Evolutionary conservation across 2,797 vertebrate species (phyloP).

Genomic region (Discoglossus pictus): DNA sequence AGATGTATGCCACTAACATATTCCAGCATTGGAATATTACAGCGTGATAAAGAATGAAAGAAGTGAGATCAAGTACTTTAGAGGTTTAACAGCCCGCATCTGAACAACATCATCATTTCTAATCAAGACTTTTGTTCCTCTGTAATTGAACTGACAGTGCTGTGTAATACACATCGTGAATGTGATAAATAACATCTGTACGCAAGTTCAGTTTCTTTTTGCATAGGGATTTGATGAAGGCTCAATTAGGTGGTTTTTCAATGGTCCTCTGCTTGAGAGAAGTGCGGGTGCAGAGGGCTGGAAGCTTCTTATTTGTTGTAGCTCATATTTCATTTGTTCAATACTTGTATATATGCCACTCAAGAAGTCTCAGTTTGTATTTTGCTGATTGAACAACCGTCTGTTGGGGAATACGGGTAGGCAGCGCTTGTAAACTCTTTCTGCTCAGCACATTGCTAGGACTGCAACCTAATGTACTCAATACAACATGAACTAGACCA

Average conservation of each 20-base stretch:
- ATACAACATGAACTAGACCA: too few species aligned
- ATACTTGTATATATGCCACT: slow-evolving; percentile 19
- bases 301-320: not conserved
- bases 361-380: slow-evolving; percentile 15
- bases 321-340: slow-evolving; percentile 23
- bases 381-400: slow-evolving; percentile 4
- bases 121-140: slow-evolving; percentile 50
- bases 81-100: slow-evolving; percentile 29
- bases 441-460: too few species aligned
- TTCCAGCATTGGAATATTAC: slow-evolving; percentile 13
- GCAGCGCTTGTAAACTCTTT: too few species aligned
- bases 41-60: slow-evolving; percentile 22
- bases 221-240: slow-evolving; percentile 39
- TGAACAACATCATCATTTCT: slow-evolving; percentile 49
- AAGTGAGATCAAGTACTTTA: slow-evolving; percentile 32
- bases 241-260: slow-evolving; percentile 24
- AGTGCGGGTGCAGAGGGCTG: not conserved
- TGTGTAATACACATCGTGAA: slow-evolving; percentile 41
- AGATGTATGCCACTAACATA: slow-evolving; percentile 24
- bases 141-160: slow-evolving; percentile 48
- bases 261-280: not conserved
- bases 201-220: slow-evolving; percentile 34
- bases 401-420: not conserved
- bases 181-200: slow-evolving; percentile 48
- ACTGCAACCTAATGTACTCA: too few species aligned